A percentile compares a stretch with the other conserved stretches of the same genome.
Conservation (phyloP, 2,113 vertebrate genomes). For the Nesospiza acunhae region DNA sequence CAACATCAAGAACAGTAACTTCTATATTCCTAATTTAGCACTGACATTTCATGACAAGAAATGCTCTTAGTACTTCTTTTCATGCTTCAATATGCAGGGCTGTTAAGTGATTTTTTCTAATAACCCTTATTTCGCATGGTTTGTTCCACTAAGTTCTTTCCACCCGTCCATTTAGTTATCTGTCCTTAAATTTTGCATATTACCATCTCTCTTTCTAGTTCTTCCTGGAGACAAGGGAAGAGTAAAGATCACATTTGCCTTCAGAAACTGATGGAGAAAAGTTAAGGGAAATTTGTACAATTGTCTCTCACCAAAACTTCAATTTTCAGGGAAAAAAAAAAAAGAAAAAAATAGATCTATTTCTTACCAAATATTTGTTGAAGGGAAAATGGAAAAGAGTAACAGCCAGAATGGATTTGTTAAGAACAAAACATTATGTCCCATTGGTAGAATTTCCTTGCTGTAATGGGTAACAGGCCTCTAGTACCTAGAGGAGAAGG, state of each 20-base stretch:
- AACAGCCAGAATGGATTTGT: neutral
- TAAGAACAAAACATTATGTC: neutral
- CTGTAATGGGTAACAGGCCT: neutral
- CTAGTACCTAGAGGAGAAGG: neutral
- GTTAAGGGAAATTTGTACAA: neutral
- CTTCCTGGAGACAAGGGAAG: neutral
- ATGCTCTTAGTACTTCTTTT: neutral
- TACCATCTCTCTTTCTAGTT: neutral
- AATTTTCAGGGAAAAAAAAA: neutral
- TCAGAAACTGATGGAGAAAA: neutral
- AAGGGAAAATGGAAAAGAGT: neutral
- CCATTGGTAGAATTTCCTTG: neutral
- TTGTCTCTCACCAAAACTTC: neutral
- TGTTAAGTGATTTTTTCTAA: neutral
- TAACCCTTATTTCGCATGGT: neutral
- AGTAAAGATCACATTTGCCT: neutral
- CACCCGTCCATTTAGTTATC: neutral
- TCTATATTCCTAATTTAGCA: neutral
- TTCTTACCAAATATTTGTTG: neutral
- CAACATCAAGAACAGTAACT: neutral
- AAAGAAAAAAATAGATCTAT: neutral
- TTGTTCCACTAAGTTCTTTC: neutral
- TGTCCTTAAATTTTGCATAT: neutral
- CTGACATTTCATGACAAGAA: neutral
- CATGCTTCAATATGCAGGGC: neutral